Conservation (phyloP, 1,140 invertebrate genomes). For the Drosophila albomicans region DNA sequence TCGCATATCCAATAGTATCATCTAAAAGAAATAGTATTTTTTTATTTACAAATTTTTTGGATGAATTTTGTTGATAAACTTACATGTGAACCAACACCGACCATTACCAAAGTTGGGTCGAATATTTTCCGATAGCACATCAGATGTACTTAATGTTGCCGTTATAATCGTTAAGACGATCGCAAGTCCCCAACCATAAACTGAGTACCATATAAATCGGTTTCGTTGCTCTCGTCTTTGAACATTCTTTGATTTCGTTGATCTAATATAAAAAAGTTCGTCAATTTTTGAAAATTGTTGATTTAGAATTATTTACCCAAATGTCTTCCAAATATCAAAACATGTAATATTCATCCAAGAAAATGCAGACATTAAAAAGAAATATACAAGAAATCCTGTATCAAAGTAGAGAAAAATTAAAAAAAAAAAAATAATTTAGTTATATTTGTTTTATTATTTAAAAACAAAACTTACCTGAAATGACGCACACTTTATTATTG, state of each 20-base stretch:
- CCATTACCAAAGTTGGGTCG: slow-evolving; percentile 86
- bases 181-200: slow-evolving; percentile 88
- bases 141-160: slow-evolving; percentile 85
- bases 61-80: slow-evolving; percentile 47
- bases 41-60: neutral
- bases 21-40: slow-evolving; percentile 43
- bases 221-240: slow-evolving; percentile 78
- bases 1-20: slow-evolving; percentile 79
- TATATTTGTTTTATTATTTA: neutral
- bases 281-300: neutral
- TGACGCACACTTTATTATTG: slow-evolving; percentile 69
- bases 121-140: slow-evolving; percentile 79
- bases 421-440: neutral
- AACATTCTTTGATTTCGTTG: slow-evolving; percentile 54
- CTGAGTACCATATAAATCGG: slow-evolving; percentile 87
- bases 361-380: slow-evolving; percentile 93
- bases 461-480: slow-evolving; percentile 64
- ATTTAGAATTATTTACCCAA: slow-evolving; percentile 87
- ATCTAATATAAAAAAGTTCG: slow-evolving; percentile 29
- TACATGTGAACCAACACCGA: slow-evolving; percentile 87
- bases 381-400: slow-evolving; percentile 91
- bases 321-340: slow-evolving; percentile 95
- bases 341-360: slow-evolving; percentile 97
- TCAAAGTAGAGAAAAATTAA: slow-evolving; percentile 65
- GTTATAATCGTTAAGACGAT: slow-evolving; percentile 85